Base-by-base conservation (phyloP, 2,888 invertebrate genomes). In the Noctua janthe region DNA sequence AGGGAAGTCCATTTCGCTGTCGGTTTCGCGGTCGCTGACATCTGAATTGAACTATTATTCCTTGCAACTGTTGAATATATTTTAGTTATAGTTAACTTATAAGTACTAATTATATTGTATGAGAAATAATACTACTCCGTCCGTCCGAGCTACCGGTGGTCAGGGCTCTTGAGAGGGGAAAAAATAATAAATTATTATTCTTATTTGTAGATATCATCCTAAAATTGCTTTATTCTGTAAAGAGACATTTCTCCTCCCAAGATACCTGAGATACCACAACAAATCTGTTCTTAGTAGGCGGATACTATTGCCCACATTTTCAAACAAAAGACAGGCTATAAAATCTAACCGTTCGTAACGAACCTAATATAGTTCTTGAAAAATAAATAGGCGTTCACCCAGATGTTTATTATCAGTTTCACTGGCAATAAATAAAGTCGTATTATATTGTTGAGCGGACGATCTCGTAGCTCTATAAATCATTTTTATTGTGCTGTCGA, bases 401-500 rank as follows among this genome's bases (percentile, higher is more conserved):
- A 93, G 94, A 93, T 93, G 93, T 94, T 95, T 96, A 95, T 95
- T 94, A 95, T 94, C 94, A 94, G 93, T 94, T 94, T 93, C 92
- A 88, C 89, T 92, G 89, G 92, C 93, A 94, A 95, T 96, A 95
- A 95, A 95, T 95, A 95, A 95, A 95, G 92, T 95, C 93, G 94
- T 94, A 95, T 96, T 95, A 95, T 96, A 95, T 95, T 94, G 94
- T 94, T 95, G 94, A 95, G 93, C 94, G 93, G 93, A 91, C 94
- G 94, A 95, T 95, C 94, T 94, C 92, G 92, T 83, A 88, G 94
- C 90, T 94, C 94, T 94, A 96, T 96, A 96, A 96, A 96, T 96
- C 95, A 95, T 95, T 95, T 96, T 96, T 95, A 96, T 96, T 96
- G 95, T 96, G 94, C 93, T 94, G 94, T 95, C 94, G 95, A 95